Evolutionary conservation across 2,888 invertebrate species (phyloP), one percentile per base, ranked within the genome.

Genomic region (Leucania comma): DNA sequence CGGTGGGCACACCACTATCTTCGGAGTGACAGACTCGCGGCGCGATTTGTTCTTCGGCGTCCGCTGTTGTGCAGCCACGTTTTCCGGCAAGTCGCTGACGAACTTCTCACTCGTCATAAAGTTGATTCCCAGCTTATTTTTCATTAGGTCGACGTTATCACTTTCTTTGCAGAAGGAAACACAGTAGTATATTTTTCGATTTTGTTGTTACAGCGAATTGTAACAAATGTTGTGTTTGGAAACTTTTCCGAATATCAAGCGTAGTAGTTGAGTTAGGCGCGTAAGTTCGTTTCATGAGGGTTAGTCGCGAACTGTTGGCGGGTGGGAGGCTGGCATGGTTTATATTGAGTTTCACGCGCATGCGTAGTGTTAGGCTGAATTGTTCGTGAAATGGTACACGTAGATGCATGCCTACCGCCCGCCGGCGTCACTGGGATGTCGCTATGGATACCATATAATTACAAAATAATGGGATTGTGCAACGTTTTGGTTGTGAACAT

Each of bases 1-100:
- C 6, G 96, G 96, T 53, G 96, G 96, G 78, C 93, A 96, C 81
- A 96, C 95, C 46, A 96, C 93, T 56, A 96, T 96, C 86, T 93
- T 95, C 64, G 96, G 96, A 51, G 95, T 80, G 63, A 92, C 88
- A 20, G 94, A 94, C 72, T 92, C 93, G 62, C 93, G 91, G 29
- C 92, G 90, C 9, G 84, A 32, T 71, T 83, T 87, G 62, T 80
- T 86, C 73, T 94, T 93, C 53, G 89, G 81, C 22, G 71, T 80
- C 56, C 88, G 87, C 83, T 90, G 89, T 68, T 91, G 90, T 69
- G 83, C 86, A 69, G 86, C 88, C 69, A 86, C 84, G 88, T 91
- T 93, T 86, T 91, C 87, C 83, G 91, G 88, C 81, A 93, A 76
- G 74, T 93, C 92, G 71, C 90, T 88, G 85, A 87, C 87, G 69